Evolutionary conservation across 2,888 invertebrate species (phyloP).

Genomic region (Hyalella azteca): DNA sequence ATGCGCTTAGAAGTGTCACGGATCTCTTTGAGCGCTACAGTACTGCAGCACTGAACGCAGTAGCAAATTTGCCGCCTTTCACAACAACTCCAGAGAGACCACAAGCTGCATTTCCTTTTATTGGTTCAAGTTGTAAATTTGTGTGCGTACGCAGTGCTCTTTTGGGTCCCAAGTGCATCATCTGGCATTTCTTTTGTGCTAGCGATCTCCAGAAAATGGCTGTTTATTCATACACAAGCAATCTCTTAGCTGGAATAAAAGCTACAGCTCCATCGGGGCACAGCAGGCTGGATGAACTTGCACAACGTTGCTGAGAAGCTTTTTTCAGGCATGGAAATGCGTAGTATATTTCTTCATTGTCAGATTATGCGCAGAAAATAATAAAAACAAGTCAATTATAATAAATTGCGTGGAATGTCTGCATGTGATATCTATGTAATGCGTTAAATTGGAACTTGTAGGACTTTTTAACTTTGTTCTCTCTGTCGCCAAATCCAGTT

Average conservation of each 20-base stretch:
- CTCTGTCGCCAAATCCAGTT: too few relatives aligned
- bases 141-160: background rate
- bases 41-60: conserved; percentile 7
- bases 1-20: conserved; percentile 6
- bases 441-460: too few relatives aligned
- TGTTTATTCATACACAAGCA: conserved; percentile 29
- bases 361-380: too few relatives aligned
- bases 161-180: conserved; percentile 31
- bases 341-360: too few relatives aligned
- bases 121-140: conserved; percentile 24
- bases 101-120: conserved; percentile 25
- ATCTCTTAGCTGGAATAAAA: conserved; percentile 10
- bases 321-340: too few relatives aligned
- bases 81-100: conserved; percentile 4
- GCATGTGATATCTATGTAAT: too few relatives aligned
- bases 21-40: background rate
- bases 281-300: too few relatives aligned
- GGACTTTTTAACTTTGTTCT: too few relatives aligned
- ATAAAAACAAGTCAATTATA: too few relatives aligned
- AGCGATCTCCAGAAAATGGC: conserved; percentile 30
- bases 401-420: too few relatives aligned
- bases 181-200: conserved; percentile 27
- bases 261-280: conserved; percentile 19
- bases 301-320: too few relatives aligned
- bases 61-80: conserved; percentile 24